Evolutionary conservation across 2,113 vertebrate species (phyloP), one percentile per base, ranked within the genome.

Genomic region (Engystomops pustulosus): DNA sequence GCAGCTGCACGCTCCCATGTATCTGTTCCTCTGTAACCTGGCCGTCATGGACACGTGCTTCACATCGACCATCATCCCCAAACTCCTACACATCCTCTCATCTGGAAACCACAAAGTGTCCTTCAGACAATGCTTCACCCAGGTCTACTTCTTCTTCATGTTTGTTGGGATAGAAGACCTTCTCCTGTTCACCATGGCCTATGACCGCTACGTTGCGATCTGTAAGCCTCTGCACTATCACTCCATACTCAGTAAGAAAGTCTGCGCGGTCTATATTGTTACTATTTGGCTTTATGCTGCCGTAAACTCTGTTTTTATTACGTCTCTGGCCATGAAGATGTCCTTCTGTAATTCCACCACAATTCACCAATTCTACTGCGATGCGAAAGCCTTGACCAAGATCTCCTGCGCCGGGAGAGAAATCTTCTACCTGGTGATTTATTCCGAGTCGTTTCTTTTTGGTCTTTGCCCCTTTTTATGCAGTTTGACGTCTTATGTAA

Each of bases 61-160:
- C 62, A 85, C 87, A 62, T 86, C 89, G 0, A 49, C 85, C 45
- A 88, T 88, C 0, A 51, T 89, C 27, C 88, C 90, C n/a, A 86
- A 87, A 47, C 88, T 90, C 86, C 14, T 90, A 60, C 69, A 71
- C 1, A 87, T 83, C 51, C 82, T 91, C 14, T 85, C 87, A 6
- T 88, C 38, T 1, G 55, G 7, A 6, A 87, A 30, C 32, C 86
- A 84, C n/a, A 67, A 62, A 23, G 86, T 91, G 18, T 86, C 89
- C 7, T 91, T 87, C 3, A 6, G 58, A 0, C 76, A 83, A 36
- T 91, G 91, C 72, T 80, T 90, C 20, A 87, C 85, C 8, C 90
- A 91, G 76, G 87, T 89, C 87, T 89, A 86, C 44, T 88, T 92
- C 32, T 89, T 89, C 67, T 85, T 87, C 9, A 87, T 89, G 53